phyloP scores from a whole-genome alignment of 2,797 vertebrate genomes.

The Chelon labrosus region DNA sequence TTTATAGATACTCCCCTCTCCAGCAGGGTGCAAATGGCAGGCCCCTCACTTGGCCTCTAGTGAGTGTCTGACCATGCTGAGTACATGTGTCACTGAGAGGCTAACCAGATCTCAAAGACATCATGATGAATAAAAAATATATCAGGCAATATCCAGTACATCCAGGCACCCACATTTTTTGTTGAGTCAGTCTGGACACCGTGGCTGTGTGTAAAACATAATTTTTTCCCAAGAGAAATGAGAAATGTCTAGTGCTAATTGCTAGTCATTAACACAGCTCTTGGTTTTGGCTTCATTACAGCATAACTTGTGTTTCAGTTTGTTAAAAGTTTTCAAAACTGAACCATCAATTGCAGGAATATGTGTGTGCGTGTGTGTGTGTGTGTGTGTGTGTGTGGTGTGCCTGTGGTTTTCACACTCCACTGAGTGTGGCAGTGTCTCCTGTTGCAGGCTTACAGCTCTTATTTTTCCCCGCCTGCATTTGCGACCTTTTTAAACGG shows the following conservation, averaged over 20 bases:
- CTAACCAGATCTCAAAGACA: conserved; percentile 16
- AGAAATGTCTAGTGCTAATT: conserved; percentile 6
- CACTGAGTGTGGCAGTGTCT: conserved; percentile 14
- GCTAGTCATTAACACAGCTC: conserved; percentile 9
- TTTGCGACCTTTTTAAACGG: conserved; percentile 65
- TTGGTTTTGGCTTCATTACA: conserved; percentile 3
- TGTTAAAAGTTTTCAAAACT: conserved; percentile 12
- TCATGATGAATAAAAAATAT: conserved; percentile 13
- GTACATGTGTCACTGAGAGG: conserved; percentile 28
- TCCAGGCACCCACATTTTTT: neutral
- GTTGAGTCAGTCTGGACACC: neutral
- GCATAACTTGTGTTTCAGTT: conserved; percentile 27
- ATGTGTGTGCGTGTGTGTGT: conserved; percentile 7
- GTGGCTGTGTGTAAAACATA: conserved; percentile 19
- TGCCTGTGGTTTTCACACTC: conserved; percentile 11
- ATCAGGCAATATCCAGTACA: neutral
- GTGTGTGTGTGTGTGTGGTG: conserved; percentile 4
- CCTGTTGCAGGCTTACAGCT: conserved; percentile 20
- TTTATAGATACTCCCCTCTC: conserved; percentile 32
- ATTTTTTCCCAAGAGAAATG: conserved; percentile 2
- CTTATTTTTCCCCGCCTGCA: conserved; percentile 21
- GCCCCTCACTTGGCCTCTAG: conserved; percentile 3
- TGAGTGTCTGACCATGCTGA: conserved; percentile 19
- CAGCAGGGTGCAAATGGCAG: conserved; percentile 26
- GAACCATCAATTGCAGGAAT: neutral